A percentile compares a stretch with the other conserved stretches of the same genome.
These are phyloP conservation scores for Ammodytes dubius DNA, from an alignment of 2,113 vertebrate species.

Conservation along the genomic window DNA sequence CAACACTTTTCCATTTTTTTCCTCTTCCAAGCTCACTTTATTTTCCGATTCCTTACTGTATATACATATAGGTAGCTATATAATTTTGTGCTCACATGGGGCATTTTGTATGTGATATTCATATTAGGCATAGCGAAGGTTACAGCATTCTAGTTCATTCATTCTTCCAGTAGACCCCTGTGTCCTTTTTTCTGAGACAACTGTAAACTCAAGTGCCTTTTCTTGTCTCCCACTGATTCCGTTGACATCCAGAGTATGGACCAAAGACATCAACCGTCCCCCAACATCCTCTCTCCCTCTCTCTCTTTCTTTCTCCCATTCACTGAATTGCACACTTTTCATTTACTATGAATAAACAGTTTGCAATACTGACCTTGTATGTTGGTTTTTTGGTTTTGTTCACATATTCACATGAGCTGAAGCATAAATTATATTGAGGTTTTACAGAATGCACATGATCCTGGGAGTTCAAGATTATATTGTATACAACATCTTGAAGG, in stretches of 20 bases:
- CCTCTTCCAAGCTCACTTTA: neutral
- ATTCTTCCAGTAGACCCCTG: conserved; percentile 61
- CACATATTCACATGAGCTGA: neutral
- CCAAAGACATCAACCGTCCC: conserved; percentile 83
- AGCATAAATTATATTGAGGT: neutral
- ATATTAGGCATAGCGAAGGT: conserved; percentile 68
- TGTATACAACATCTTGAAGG: too few relatives aligned
- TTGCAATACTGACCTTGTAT: conserved; percentile 76
- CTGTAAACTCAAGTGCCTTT: conserved; percentile 89
- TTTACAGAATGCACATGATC: neutral
- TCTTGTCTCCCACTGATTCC: conserved; percentile 73
- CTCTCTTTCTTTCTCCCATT: conserved; percentile 51
- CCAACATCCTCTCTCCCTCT: conserved; percentile 26
- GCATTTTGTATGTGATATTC: conserved; percentile 82
- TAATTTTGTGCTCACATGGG: conserved; percentile 75
- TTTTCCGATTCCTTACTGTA: conserved; percentile 68
- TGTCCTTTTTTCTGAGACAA: conserved; percentile 76
- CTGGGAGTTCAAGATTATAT: too few relatives aligned
- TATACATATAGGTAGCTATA: conserved; percentile 82
- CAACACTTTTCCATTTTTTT: conserved; percentile 25
- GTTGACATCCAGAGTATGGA: conserved; percentile 76
- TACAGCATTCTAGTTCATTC: conserved; percentile 55
- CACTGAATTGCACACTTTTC: conserved; percentile 85
- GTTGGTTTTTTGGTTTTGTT: conserved; percentile 7
- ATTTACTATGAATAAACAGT: conserved; percentile 86